Conservation (phyloP, 2,113 vertebrate genomes). For the Corvus hawaiiensis region DNA sequence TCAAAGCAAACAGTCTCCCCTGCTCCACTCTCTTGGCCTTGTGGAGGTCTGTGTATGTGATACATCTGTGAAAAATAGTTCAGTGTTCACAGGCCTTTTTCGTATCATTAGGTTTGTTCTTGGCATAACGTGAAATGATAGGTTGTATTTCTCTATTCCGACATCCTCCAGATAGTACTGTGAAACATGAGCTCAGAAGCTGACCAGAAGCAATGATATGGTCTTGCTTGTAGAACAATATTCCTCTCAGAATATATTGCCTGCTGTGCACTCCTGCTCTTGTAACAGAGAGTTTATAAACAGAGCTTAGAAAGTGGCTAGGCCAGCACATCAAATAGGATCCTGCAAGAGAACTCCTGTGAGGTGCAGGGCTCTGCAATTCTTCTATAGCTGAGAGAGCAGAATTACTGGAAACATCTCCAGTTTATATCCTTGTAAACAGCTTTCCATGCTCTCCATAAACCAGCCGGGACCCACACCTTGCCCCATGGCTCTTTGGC, state of each 20-base stretch:
- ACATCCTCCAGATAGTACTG: neutral
- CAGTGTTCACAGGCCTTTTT: neutral
- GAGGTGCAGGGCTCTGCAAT: neutral
- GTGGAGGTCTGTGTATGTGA: neutral
- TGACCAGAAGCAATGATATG: neutral
- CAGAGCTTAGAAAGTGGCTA: neutral
- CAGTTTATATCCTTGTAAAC: neutral
- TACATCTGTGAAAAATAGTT: neutral
- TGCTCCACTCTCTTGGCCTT: neutral
- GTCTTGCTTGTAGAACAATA: neutral
- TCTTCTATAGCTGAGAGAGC: neutral
- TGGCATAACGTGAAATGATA: neutral
- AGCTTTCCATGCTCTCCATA: neutral
- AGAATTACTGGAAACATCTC: neutral
- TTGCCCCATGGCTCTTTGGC: neutral
- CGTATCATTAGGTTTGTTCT: neutral
- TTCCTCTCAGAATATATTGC: neutral
- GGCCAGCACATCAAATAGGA: neutral
- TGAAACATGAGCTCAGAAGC: neutral
- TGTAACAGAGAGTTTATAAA: neutral
- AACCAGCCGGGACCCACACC: rapidly evolving
- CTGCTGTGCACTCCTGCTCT: neutral
- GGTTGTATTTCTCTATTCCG: neutral
- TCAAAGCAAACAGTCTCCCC: neutral
- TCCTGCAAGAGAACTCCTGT: neutral